These are phyloP conservation scores for Leptopilina clavipes DNA, from an alignment of 1,140 invertebrate species.

Conservation along the genomic window DNA sequence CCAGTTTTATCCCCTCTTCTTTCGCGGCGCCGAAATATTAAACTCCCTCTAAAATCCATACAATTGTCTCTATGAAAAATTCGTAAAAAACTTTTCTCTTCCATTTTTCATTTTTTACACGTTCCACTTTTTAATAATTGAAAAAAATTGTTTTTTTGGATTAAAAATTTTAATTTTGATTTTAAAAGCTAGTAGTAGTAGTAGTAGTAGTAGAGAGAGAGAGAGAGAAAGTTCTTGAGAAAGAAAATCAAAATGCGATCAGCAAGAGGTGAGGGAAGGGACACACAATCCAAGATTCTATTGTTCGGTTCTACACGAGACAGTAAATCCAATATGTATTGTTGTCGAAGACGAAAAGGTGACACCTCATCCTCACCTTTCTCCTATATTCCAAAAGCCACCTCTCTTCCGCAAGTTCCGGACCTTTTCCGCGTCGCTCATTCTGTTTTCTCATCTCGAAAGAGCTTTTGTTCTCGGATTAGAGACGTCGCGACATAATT, in stretches of 20 bases:
- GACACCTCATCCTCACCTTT: constrained; percentile 38
- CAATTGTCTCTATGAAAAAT: too few relatives aligned
- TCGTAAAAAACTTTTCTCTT: too few relatives aligned
- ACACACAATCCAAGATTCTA: constrained; percentile 37
- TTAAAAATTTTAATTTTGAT: too few relatives aligned
- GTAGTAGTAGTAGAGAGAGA: not conserved
- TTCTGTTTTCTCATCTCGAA: not conserved
- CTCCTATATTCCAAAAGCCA: constrained; percentile 29
- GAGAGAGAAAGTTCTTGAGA: constrained; percentile 8
- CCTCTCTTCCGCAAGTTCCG: too few relatives aligned
- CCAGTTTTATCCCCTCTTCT: too few relatives aligned
- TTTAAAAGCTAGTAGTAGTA: too few relatives aligned
- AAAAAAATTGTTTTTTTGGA: too few relatives aligned
- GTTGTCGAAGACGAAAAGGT: constrained; percentile 64
- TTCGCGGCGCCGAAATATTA: too few relatives aligned
- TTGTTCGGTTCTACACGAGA: constrained; percentile 57
- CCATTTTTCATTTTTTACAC: too few relatives aligned
- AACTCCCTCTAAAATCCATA: too few relatives aligned
- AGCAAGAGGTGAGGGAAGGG: not conserved
- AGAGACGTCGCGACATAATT: constrained; percentile 69
- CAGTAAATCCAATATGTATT: constrained; percentile 69
- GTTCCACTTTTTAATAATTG: too few relatives aligned
- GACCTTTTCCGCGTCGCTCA: not conserved
- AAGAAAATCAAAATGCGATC: constrained; percentile 53
- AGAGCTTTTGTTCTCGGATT: constrained; percentile 62